Evolutionary conservation across 2,113 vertebrate genomes (phyloP).

Genomic region (Dendrocopos noguchii): DNA sequence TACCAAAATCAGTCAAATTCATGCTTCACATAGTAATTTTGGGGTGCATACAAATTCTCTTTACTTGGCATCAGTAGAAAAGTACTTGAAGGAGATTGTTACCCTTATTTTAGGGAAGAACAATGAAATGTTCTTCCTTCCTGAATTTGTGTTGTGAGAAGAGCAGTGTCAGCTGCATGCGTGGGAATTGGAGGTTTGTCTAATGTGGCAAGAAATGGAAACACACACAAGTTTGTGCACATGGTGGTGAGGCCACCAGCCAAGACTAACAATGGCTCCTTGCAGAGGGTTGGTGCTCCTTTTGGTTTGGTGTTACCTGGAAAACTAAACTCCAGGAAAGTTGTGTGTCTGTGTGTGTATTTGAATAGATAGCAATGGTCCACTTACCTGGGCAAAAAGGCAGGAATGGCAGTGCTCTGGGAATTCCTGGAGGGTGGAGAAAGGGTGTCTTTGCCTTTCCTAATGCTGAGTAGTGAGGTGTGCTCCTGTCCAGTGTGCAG

Average conservation of each 20-base stretch:
- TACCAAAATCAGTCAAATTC: background rate
- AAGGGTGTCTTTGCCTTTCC: fast-evolving
- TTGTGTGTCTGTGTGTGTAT: fast-evolving
- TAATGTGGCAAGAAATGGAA: background rate
- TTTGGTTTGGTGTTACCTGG: background rate
- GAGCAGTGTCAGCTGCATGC: background rate
- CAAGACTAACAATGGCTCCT: background rate
- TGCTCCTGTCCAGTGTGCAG: fast-evolving
- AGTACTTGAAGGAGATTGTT: background rate
- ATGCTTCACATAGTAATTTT: background rate
- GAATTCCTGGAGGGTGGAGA: background rate
- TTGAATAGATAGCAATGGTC: fast-evolving
- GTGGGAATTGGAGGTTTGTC: background rate
- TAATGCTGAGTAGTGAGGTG: fast-evolving
- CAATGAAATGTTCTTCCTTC: background rate
- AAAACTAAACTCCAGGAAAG: background rate
- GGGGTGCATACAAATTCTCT: background rate
- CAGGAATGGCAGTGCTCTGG: background rate
- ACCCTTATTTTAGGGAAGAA: background rate
- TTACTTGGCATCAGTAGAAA: background rate
- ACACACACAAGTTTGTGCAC: fast-evolving
- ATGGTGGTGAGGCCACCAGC: background rate
- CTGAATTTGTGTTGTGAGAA: background rate
- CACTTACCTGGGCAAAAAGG: background rate
- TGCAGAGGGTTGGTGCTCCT: fast-evolving